A percentile compares a stretch with the other conserved stretches of the same genome.
Conservation (phyloP, 2,888 invertebrate species). For the Sisyra nigra region DNA sequence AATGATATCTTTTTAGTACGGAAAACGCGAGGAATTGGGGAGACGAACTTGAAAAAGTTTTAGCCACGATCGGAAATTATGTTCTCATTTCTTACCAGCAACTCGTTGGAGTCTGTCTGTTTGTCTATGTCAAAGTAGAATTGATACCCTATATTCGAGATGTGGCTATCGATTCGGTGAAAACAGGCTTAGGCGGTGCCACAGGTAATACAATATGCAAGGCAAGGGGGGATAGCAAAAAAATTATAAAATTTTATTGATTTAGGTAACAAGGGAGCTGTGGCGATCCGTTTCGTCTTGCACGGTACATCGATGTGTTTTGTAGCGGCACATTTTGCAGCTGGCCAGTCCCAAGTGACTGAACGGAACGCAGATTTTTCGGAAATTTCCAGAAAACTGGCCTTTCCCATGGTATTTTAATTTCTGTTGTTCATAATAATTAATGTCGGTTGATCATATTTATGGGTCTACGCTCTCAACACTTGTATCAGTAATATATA, state of each 20-base stretch:
- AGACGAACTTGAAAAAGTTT: constrained; percentile 80
- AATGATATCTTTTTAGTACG: constrained; percentile 33
- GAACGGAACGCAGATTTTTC: constrained; percentile 95
- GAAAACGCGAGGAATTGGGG: constrained; percentile 93
- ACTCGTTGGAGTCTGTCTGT: constrained; percentile 93
- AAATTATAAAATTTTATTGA: no score
- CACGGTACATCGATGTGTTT: constrained; percentile 93
- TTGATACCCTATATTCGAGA: constrained; percentile 80
- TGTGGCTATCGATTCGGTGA: constrained; percentile 89
- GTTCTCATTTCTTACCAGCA: constrained; percentile 87
- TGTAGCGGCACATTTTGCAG: constrained; percentile 97
- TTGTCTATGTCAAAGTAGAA: constrained; percentile 81
- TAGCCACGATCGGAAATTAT: constrained; percentile 71
- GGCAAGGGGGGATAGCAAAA: no score
- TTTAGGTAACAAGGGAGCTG: constrained; percentile 84
- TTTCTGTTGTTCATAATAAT: no score
- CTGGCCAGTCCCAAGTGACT: constrained; percentile 88
- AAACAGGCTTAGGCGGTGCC: constrained; percentile 97
- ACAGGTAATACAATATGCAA: no score
- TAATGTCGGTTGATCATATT: no score
- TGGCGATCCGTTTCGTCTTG: constrained; percentile 79
- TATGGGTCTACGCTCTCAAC: no score
- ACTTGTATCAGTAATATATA: no score
- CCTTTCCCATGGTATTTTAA: constrained; percentile 58
- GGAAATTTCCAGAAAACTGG: constrained; percentile 82